These are phyloP conservation scores for Acleris emargana DNA, from an alignment of 2,888 invertebrate genomes.

Conservation along the genomic window DNA sequence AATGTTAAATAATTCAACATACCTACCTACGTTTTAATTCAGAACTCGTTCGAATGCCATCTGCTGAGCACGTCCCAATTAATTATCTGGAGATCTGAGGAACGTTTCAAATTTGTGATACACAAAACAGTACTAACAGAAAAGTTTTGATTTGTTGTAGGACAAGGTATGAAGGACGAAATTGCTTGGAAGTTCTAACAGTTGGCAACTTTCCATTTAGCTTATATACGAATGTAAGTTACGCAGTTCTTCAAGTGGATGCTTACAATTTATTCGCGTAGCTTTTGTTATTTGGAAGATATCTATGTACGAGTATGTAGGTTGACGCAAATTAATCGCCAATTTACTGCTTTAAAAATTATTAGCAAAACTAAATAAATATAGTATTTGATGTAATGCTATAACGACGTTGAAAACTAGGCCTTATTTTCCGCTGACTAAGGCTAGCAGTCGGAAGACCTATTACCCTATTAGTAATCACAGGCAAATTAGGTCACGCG, in stretches of 20 bases:
- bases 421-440: too few relatives aligned
- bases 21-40: not conserved
- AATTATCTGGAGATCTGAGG: slow-evolving; percentile 31
- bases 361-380: too few relatives aligned
- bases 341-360: too few relatives aligned
- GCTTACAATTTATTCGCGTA: slow-evolving; percentile 1
- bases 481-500: too few relatives aligned
- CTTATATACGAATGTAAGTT: slow-evolving; percentile 45
- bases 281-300: too few relatives aligned
- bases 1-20: not conserved
- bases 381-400: too few relatives aligned
- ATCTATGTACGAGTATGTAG: too few relatives aligned
- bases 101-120: slow-evolving; percentile 36
- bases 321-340: too few relatives aligned
- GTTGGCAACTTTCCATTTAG: slow-evolving; percentile 54
- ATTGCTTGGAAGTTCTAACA: slow-evolving; percentile 53
- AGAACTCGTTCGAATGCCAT: slow-evolving; percentile 19
- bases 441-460: too few relatives aligned
- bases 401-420: too few relatives aligned
- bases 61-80: slow-evolving; percentile 19
- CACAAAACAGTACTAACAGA: slow-evolving; percentile 41
- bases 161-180: slow-evolving; percentile 52
- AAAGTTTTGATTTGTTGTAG: slow-evolving; percentile 60
- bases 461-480: too few relatives aligned
- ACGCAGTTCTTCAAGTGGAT: slow-evolving; percentile 24